Evolutionary conservation across 2,888 invertebrate species (phyloP).

Genomic region (Petrolisthes cinctipes): DNA sequence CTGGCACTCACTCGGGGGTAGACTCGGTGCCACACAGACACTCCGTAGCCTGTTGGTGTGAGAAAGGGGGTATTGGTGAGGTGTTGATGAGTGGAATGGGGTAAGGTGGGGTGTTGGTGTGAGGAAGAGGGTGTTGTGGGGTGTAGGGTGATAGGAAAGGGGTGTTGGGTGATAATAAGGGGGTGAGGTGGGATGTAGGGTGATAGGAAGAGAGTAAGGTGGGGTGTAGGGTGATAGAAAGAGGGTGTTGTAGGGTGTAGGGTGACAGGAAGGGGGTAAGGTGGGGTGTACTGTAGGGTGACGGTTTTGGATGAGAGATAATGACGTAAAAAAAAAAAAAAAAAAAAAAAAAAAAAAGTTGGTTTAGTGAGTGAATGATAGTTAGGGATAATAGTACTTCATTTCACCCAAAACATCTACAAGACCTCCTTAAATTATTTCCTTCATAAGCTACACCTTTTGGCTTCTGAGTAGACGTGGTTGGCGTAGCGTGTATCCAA

Average conservation of each 20-base stretch:
- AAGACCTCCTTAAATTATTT: not conserved
- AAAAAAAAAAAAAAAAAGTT: not conserved
- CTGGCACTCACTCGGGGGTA: conserved; percentile 32
- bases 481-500: conserved; percentile 27
- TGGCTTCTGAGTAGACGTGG: conserved; percentile 15
- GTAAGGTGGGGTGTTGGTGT: not conserved
- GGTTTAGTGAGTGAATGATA: not conserved
- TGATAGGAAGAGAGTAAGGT: not conserved
- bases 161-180: not conserved
- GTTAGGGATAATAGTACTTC: not conserved
- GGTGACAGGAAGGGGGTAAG: not conserved
- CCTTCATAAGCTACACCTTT: conserved; percentile 21
- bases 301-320: not conserved
- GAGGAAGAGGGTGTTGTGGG: not conserved
- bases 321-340: not conserved
- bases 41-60: conserved; percentile 27
- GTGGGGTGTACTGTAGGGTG: not conserved
- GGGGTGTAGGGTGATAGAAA: not conserved
- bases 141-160: not conserved
- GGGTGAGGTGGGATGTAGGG: too few species aligned
- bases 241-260: not conserved
- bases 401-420: not conserved
- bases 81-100: not conserved
- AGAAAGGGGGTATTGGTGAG: not conserved
- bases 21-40: conserved; percentile 25